Conservation (phyloP, 2,797 vertebrate genomes). For the Syngnathus rostellatus region DNA sequence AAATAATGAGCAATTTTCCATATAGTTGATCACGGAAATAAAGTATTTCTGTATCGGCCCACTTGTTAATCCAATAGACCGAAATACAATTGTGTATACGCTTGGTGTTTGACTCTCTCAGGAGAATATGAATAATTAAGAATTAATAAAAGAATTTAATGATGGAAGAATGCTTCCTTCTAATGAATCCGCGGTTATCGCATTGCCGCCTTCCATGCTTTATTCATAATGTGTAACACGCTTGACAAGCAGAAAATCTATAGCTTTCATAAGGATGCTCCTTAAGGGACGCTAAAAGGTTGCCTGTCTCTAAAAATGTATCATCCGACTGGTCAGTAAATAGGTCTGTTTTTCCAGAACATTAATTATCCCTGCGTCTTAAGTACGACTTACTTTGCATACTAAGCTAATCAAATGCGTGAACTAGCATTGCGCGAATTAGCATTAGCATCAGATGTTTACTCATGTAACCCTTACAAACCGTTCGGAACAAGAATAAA, state of each 20-base stretch:
- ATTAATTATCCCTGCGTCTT: too few relatives aligned
- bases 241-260: neutral
- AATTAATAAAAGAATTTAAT: slow-evolving; percentile 1
- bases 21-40: neutral
- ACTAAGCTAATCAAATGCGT: too few relatives aligned
- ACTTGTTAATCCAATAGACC: neutral
- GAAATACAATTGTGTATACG: neutral
- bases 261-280: neutral
- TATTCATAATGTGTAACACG: neutral
- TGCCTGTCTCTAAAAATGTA: too few relatives aligned
- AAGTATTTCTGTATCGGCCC: neutral
- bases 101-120: neutral
- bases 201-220: neutral
- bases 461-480: too few relatives aligned
- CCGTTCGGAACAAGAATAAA: too few relatives aligned
- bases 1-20: neutral
- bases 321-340: too few relatives aligned
- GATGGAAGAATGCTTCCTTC: neutral
- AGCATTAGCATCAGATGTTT: too few relatives aligned
- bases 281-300: too few relatives aligned
- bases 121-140: slow-evolving; percentile 1
- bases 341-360: too few relatives aligned
- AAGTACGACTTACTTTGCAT: too few relatives aligned
- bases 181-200: neutral
- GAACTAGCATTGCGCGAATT: too few relatives aligned